Evolutionary conservation across 2,888 invertebrate species (phyloP).

Genomic region (Osmoderma eremita): DNA sequence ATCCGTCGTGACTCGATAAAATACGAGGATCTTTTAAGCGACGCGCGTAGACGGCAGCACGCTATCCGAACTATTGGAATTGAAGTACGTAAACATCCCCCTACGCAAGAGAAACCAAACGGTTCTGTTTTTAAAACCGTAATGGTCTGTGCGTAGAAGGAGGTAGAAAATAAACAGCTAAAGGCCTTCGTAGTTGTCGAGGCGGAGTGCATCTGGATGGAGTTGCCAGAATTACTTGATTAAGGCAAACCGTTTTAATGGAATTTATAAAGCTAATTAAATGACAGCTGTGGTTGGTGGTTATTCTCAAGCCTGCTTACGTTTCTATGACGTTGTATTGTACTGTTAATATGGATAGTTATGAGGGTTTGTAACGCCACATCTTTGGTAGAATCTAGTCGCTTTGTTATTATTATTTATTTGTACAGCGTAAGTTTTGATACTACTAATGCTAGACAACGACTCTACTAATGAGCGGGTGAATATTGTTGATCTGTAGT

Average conservation of each 20-base stretch:
- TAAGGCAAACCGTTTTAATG: constrained; percentile 25
- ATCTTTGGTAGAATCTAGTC: no score
- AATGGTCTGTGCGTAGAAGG: background rate
- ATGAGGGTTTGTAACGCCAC: no score
- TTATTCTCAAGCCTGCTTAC: constrained; percentile 2
- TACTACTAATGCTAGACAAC: no score
- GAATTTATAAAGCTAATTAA: constrained; percentile 35
- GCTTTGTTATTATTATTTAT: no score
- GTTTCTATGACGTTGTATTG: no score
- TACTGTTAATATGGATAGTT: no score
- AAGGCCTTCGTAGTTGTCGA: no score
- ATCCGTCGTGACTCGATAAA: constrained; percentile 6
- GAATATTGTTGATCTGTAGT: no score
- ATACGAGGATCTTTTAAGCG: constrained; percentile 6
- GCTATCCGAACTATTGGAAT: constrained; percentile 9
- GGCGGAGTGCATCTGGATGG: background rate
- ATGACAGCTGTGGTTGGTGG: constrained; percentile 23
- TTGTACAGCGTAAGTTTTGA: no score
- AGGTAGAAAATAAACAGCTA: background rate
- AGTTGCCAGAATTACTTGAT: constrained; percentile 36
- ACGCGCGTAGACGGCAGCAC: constrained; percentile 8
- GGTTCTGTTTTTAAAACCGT: background rate
- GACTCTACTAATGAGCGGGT: no score
- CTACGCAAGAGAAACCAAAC: constrained; percentile 1
- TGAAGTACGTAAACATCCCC: constrained; percentile 4